Percentiles rank a stretch among this genome's conserved stretches.
These are phyloP conservation scores for Pilophorus perplexus DNA, from an alignment of 2,888 invertebrate genomes.

Conservation along the genomic window DNA sequence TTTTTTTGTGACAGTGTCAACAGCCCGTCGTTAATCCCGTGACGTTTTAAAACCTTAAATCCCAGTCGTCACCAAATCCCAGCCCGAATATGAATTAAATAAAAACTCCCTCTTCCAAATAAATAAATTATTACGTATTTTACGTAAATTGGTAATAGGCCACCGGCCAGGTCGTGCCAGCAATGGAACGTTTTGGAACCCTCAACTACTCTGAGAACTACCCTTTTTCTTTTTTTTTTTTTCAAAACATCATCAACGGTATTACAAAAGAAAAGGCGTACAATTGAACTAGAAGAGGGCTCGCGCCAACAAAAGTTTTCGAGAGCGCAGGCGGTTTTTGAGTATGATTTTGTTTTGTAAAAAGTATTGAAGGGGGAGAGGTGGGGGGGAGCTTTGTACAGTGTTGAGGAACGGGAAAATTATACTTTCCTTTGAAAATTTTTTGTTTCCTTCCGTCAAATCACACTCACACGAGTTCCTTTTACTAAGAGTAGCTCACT, in stretches of 20 bases:
- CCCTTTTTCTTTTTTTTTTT: slow-evolving; percentile 31
- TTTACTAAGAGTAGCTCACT: slow-evolving; percentile 37
- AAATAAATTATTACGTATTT: too few species aligned
- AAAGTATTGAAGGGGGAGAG: neutral
- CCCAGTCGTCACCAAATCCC: too few species aligned
- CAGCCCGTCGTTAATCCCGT: too few species aligned
- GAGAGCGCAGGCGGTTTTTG: too few species aligned
- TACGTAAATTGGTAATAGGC: too few species aligned
- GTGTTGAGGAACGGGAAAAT: slow-evolving; percentile 2
- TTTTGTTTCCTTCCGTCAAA: neutral
- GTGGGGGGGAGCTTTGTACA: slow-evolving; percentile 27
- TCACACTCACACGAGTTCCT: slow-evolving; percentile 32
- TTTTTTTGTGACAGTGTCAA: too few species aligned
- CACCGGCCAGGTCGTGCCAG: too few species aligned
- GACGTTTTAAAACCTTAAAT: too few species aligned
- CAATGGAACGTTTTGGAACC: too few species aligned
- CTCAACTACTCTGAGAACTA: too few species aligned
- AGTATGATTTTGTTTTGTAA: neutral
- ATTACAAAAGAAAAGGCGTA: neutral
- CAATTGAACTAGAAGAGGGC: slow-evolving; percentile 6
- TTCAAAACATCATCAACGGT: slow-evolving; percentile 15
- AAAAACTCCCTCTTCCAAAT: too few species aligned
- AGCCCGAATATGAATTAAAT: too few species aligned
- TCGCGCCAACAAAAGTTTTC: slow-evolving; percentile 1
- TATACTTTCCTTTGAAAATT: neutral